Percentiles rank a stretch among this genome's conserved stretches.
These are phyloP conservation scores for Centropristis striata DNA, from an alignment of 2,113 vertebrate species.

Conservation along the genomic window DNA sequence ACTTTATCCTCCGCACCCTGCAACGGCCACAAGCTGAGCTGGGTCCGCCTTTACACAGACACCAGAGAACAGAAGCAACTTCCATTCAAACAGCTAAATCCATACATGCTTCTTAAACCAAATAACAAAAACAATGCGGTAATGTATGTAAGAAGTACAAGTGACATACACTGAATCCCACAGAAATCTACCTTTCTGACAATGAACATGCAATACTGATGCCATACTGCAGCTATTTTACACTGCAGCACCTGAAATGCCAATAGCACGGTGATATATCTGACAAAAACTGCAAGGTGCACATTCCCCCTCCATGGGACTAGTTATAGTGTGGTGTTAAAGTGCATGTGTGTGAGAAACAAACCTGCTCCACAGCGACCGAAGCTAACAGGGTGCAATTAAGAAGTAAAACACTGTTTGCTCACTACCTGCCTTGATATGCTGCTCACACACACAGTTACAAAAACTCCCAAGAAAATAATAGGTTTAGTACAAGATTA, in stretches of 20 bases:
- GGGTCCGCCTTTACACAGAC: neutral
- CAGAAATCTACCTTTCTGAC: neutral
- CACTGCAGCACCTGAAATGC: slow-evolving; percentile 17
- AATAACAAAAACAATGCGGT: neutral
- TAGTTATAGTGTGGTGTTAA: neutral
- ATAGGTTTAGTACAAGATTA: slow-evolving; percentile 3
- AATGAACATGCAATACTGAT: slow-evolving; percentile 24
- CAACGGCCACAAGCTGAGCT: slow-evolving; percentile 5
- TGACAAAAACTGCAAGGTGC: slow-evolving; percentile 3
- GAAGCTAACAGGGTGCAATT: slow-evolving; percentile 41
- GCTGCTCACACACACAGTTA: slow-evolving; percentile 1
- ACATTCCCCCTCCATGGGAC: neutral
- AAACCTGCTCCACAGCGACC: slow-evolving; percentile 8
- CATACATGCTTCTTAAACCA: neutral
- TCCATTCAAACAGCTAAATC: slow-evolving; percentile 8
- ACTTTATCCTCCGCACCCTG: slow-evolving; percentile 23
- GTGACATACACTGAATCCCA: neutral
- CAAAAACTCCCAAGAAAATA: neutral
- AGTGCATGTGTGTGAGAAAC: slow-evolving; percentile 1
- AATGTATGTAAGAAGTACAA: neutral
- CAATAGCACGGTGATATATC: neutral
- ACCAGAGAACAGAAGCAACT: neutral
- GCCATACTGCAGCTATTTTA: slow-evolving; percentile 16
- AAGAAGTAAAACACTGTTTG: slow-evolving; percentile 40
- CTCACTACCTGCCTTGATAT: slow-evolving; percentile 22